Conservation (phyloP, 2,888 invertebrate species). For the Drosophila affinis region DNA sequence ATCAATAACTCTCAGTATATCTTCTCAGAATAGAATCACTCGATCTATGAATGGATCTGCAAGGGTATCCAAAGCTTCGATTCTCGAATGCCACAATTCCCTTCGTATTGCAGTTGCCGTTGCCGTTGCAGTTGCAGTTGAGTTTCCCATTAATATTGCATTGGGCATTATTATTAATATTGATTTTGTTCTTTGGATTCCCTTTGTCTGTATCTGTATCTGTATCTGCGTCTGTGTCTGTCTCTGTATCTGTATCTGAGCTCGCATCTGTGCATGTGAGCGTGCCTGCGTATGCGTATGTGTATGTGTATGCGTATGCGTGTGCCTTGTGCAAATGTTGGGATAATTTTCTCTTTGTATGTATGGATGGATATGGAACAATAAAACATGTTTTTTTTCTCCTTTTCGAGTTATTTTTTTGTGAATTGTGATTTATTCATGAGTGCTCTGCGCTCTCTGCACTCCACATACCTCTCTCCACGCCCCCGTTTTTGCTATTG, state of each 20-base stretch:
- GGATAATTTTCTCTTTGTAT: constrained; percentile 68
- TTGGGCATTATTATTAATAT: constrained; percentile 71
- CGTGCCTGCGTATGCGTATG: constrained; percentile 21
- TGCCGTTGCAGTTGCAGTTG: constrained; percentile 38
- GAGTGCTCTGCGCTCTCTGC: constrained; percentile 31
- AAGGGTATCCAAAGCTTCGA: neutral
- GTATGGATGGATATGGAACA: constrained; percentile 59
- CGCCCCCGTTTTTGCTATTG: constrained; percentile 27
- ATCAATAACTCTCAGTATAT: neutral
- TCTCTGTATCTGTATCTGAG: constrained; percentile 46
- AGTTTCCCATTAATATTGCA: constrained; percentile 72
- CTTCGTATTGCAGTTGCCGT: neutral
- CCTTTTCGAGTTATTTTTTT: constrained; percentile 7
- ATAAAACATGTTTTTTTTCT: constrained; percentile 41
- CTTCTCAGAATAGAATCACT: too few species aligned
- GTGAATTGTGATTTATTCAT: constrained; percentile 69
- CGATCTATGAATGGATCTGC: neutral
- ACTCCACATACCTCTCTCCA: neutral
- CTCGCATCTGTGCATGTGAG: constrained; percentile 36
- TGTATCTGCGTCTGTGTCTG: constrained; percentile 50
- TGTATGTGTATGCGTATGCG: constrained; percentile 4
- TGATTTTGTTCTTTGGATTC: constrained; percentile 68
- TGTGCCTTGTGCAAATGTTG: constrained; percentile 67
- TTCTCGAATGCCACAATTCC: neutral
- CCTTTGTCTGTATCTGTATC: constrained; percentile 53